Percentiles rank a stretch among this genome's conserved stretches.
Evolutionary conservation across 2,888 invertebrate genomes (phyloP).

Genomic region (Timema cristinae): DNA sequence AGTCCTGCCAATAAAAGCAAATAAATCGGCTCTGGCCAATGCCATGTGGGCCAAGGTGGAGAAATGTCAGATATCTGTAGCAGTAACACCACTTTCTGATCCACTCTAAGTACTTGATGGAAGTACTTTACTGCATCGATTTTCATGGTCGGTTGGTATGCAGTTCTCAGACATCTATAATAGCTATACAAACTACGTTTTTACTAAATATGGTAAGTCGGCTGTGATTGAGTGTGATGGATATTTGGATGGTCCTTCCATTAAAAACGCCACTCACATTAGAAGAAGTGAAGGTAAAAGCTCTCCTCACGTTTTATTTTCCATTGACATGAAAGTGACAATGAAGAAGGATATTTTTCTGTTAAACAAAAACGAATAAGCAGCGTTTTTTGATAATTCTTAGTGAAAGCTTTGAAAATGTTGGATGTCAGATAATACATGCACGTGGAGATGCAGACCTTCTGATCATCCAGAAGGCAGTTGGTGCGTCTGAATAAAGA

Average conservation of each 20-base stretch:
- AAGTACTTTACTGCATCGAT: not conserved
- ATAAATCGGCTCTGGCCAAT: too few species aligned
- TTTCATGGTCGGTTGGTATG: not conserved
- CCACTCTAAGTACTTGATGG: constrained; percentile 2
- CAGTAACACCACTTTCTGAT: not conserved
- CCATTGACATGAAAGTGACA: too few species aligned
- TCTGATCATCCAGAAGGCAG: not conserved
- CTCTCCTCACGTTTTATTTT: too few species aligned
- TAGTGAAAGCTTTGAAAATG: too few species aligned
- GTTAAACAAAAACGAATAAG: too few species aligned
- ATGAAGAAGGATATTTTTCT: too few species aligned
- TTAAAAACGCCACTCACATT: too few species aligned
- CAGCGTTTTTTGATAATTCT: too few species aligned
- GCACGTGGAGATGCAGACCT: not conserved
- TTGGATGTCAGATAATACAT: not conserved
- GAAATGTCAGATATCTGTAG: not conserved
- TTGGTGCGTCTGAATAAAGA: not conserved
- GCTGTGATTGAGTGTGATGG: too few species aligned
- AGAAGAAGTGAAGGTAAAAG: too few species aligned
- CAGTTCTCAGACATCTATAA: not conserved
- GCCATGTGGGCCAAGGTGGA: not conserved
- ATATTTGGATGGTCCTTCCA: too few species aligned
- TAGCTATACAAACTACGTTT: not conserved
- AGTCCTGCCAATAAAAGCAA: not conserved
- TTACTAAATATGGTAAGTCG: too few species aligned